phyloP scores from a whole-genome alignment of 2,888 invertebrate genomes.

The Archaeoteleia sp. region DNA sequence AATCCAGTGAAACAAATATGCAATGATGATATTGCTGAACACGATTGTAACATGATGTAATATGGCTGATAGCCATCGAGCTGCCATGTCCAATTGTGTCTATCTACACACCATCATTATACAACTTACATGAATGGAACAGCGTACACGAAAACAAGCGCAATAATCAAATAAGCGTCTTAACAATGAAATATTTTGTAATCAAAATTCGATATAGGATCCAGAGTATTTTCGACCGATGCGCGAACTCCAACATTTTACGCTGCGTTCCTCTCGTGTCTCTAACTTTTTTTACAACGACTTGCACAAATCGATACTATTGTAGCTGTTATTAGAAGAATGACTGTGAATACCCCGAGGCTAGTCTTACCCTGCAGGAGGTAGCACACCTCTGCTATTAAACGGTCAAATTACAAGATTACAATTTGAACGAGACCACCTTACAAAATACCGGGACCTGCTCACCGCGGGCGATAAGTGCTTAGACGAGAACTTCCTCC shows the following conservation, averaged over 20 bases:
- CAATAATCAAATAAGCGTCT: too few species aligned
- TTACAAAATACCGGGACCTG: conserved; percentile 3
- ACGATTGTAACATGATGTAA: too few species aligned
- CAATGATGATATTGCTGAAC: too few species aligned
- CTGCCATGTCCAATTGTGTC: too few species aligned
- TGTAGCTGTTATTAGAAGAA: conserved; percentile 68
- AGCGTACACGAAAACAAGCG: not conserved
- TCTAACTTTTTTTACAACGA: conserved; percentile 47
- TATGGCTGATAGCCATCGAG: too few species aligned
- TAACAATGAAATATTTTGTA: too few species aligned
- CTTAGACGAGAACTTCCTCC: too few species aligned
- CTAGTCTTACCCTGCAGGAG: conserved; percentile 67
- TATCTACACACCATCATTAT: not conserved
- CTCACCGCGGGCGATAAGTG: conserved; percentile 3
- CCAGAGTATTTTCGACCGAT: too few species aligned
- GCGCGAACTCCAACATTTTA: too few species aligned
- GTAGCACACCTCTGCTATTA: conserved; percentile 59
- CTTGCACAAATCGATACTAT: conserved; percentile 57
- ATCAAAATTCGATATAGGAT: too few species aligned
- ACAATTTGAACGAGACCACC: conserved; percentile 58
- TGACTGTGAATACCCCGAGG: conserved; percentile 69
- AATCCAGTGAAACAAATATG: too few species aligned
- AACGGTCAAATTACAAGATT: conserved; percentile 70
- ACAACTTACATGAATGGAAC: not conserved
- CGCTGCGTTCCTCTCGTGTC: too few species aligned